phyloP scores from a whole-genome alignment of 64 coral and sea anemone species.

The Cladopsammia gracilis region DNA sequence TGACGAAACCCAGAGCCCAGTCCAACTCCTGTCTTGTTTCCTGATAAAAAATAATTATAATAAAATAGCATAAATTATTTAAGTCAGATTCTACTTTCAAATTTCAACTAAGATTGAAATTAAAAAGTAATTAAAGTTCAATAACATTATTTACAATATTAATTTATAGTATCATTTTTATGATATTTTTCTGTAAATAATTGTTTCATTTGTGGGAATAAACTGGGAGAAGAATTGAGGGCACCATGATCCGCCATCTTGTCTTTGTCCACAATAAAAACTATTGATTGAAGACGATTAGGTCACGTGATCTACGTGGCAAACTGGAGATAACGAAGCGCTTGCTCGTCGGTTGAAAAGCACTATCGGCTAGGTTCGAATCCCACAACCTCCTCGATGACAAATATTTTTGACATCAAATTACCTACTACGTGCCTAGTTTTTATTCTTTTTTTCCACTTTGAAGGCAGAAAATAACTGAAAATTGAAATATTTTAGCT shows the following conservation, averaged over 20 bases:
- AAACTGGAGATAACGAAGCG: background rate
- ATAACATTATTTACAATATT: no score
- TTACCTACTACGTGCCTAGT: background rate
- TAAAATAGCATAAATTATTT: no score
- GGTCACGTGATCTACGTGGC: background rate
- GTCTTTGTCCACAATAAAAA: background rate
- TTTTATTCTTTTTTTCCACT: background rate
- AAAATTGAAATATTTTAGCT: no score
- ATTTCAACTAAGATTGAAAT: no score
- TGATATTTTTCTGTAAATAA: no score
- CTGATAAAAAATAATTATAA: constrained; percentile 15
- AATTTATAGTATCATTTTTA: no score
- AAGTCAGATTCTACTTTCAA: no score
- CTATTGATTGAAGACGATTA: background rate
- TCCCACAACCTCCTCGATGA: background rate
- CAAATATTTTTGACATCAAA: background rate
- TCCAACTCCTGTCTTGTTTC: constrained; percentile 89
- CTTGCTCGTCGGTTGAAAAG: no score
- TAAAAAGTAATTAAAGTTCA: no score
- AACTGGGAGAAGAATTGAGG: no score
- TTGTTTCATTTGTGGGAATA: no score
- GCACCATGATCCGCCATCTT: background rate
- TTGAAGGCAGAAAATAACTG: background rate
- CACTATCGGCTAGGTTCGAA: background rate
- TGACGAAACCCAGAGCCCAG: constrained; percentile 85